Evolutionary conservation across 53 echinoderm and acorn worm genomes (phyloP), one percentile per base, ranked within the genome.

Genomic region (Actinopyga echinites): DNA sequence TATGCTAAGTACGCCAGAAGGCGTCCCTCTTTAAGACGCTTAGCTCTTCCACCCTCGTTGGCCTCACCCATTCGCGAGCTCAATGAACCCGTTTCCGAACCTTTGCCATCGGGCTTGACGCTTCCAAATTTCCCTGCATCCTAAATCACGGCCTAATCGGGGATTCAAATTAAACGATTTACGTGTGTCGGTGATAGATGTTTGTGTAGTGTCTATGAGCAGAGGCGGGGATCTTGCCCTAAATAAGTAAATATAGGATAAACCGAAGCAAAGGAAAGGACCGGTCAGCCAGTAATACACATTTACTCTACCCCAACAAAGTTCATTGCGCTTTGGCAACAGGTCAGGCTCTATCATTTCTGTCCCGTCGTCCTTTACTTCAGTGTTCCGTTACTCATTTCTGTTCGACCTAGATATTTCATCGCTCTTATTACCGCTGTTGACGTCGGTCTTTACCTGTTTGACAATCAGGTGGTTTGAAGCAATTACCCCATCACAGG

Each of bases 251-350:
- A 65, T 49, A 32, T 32, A 29, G 15, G 11, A 61, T 61, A 30
- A 63, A 30, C 23, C 24, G 30, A 11, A 11, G 64, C 64, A 28
- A 63, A 56, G 56, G 17, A 21, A 63, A 63, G 64, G 64, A 15
- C 49, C 49, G 49, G 49, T 49, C 49, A 49, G 17, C 17, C 7
- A 49, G 17, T 49, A 49, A 15, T 17, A 5, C 7, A 49, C 0
- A 49, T 49, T 49, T 15, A 17, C 3, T 1, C 49, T 49, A 49
- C 49, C 49, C 49, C 49, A 49, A 49, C 49, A n/a, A 44, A 71
- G 71, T 71, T 71, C 71, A 40, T 71, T 40, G 71, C 38, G 71
- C 71, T 71, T 71, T 71, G 71, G 25, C 28, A 30, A 63, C 63
- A 31, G 71, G 71, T 40, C 71, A 71, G 40, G 21, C 42, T 49